Base-by-base conservation (phyloP, 2,113 vertebrate genomes). In the Cyanocitta stelleri region DNA sequence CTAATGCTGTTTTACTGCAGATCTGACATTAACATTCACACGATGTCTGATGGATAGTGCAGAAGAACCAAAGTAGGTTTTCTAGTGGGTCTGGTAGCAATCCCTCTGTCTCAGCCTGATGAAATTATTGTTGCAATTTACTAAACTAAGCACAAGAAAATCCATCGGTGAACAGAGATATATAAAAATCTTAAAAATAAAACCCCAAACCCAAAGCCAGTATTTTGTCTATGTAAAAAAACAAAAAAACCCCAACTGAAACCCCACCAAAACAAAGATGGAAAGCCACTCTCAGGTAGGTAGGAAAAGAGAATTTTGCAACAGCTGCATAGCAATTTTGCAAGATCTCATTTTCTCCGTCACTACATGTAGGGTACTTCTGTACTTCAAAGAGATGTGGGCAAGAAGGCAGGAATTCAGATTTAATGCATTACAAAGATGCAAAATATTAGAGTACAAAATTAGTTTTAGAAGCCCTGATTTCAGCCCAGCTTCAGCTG, bases 1-100 rank as follows among this genome's bases (percentile, higher is more conserved):
- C 69, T 92, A 96, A 90, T 86, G 76, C 61, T 93, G 35, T 79
- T 95, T 95, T 93, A 90, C 83, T 90, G 88, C 68, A 58, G 73
- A 51, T 76, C 62, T 94, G 79, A 90, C 90, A 94, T 95, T 95
- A 90, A 35, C 83, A 93, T 95, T 93, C 91, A 74, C 93, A 54
- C 26, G 0, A 17, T 62, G 35, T 48, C 69, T 94, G 83, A 95
- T 82, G 73, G 62, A 82, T 84, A 85, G 86, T 41, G 64, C 76
- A 81, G 79, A 80, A 80, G 85, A 90, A 81, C 52, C 11, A 32
- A 93, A 90, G 88, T 16, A 75, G 26, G 58, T 84, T 94, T 96
- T 78, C 72, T 89, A 77, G 49, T 16, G 39, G 44, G 52, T 88
- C 82, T 95, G 79, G 61, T 81, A 67, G 44, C 61, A 75, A 96